These are phyloP conservation scores for Anguilla anguilla DNA, from an alignment of 2,797 vertebrate genomes.

Conservation along the genomic window DNA sequence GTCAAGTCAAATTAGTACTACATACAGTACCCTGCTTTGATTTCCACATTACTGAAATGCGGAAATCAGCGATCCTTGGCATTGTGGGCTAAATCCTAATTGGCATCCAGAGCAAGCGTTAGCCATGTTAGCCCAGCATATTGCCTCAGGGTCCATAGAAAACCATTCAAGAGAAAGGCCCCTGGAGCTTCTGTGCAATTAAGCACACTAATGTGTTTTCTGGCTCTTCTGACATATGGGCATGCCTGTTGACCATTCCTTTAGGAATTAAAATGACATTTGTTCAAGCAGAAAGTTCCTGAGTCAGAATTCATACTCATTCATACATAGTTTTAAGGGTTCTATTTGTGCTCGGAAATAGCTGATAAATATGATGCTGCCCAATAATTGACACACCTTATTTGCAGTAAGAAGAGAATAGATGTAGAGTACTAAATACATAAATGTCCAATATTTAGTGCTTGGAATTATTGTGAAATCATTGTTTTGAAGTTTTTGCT, in stretches of 20 bases:
- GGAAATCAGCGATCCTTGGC: constrained; percentile 10
- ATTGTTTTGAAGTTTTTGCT: no score
- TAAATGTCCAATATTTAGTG: no score
- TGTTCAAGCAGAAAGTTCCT: background rate
- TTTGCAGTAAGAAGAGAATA: no score
- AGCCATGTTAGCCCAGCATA: background rate
- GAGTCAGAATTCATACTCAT: background rate
- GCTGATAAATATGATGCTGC: background rate
- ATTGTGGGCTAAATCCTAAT: constrained; percentile 19
- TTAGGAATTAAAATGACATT: background rate
- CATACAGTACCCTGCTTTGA: background rate
- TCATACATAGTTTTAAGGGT: background rate
- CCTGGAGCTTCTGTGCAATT: background rate
- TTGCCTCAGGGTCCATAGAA: constrained; percentile 2
- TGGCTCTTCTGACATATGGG: constrained; percentile 1
- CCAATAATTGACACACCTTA: background rate
- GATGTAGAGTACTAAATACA: no score
- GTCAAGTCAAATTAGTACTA: background rate
- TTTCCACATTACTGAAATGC: background rate
- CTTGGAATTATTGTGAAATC: no score
- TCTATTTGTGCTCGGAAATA: background rate
- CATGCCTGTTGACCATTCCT: background rate
- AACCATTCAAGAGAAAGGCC: background rate
- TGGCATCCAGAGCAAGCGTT: background rate
- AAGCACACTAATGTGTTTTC: constrained; percentile 6